Base-by-base conservation (phyloP, 2,888 invertebrate species). In the Rhyacophila evoluta region DNA sequence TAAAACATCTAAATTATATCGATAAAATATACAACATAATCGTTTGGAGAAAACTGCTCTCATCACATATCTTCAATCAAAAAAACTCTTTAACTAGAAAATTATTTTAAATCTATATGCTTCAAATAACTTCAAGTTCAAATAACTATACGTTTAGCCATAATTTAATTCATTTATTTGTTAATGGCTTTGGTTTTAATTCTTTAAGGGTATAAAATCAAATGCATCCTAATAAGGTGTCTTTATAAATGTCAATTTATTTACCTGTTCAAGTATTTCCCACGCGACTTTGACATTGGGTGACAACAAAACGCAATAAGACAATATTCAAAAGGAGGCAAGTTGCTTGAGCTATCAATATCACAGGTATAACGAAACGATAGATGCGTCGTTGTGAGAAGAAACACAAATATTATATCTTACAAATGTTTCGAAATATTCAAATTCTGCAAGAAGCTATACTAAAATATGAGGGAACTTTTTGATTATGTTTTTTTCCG, bases 231-330 rank as follows among this genome's bases (percentile, higher is more conserved):
- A 55, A 55, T 55, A 55, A 55, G 19, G 55, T 55, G 55, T 55
- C 25, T 55, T 15, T 10, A 19, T 19, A 8, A 55, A 55, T 10
- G 55, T 6, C 55, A 19, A 55, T 55, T 55, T 25, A 55, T 55
- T 55, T 55, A 25, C 55, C 25, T 55, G 55, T 55, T 55, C 15
- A 55, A 55, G 55, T 55, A 55, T 55, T 55, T 55, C 55, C 55
- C 55, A 55, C 55, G 55, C 55, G 25, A 55, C 55, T 55, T 55
- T 55, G 55, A 55, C 55, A 55, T 55, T 55, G 55, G 55, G 55
- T 55, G 19, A 55, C 55, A 55, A 55, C 55, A 55, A 55, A 55
- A 55, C 55, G 25, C 25, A 55, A 55, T 55, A 55, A 55, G 55
- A 25, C 55, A 55, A 55, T 55, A 55, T 55, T 55, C 15, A 19